Evolutionary conservation across 2,113 vertebrate genomes (phyloP).

Genomic region (Aldabrachelys gigantea): DNA sequence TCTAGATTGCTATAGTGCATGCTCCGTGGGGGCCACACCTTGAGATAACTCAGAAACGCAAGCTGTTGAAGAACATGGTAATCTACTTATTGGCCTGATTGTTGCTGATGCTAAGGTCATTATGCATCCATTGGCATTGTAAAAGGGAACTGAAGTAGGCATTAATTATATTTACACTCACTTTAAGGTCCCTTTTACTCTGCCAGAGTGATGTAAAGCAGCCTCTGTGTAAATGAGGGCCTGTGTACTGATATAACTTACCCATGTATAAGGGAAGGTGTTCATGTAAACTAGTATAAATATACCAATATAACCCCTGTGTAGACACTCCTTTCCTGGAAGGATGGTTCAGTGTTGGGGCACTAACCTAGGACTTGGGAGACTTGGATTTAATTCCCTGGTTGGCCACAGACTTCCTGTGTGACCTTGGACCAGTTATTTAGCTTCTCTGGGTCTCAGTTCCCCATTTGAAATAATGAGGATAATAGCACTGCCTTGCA

Average conservation of each 20-base stretch:
- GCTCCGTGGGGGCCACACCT: background rate
- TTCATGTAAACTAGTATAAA: too few relatives aligned
- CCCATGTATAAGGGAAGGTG: too few relatives aligned
- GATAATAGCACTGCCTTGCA: rapidly evolving
- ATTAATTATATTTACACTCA: rapidly evolving
- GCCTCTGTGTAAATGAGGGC: background rate
- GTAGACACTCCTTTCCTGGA: background rate
- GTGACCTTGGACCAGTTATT: background rate
- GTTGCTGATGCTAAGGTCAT: rapidly evolving
- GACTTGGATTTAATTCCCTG: background rate
- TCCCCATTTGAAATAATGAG: background rate
- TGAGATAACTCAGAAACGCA: background rate
- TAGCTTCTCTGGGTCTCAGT: background rate
- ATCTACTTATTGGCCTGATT: rapidly evolving
- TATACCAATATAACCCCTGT: too few relatives aligned
- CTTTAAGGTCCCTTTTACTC: rapidly evolving
- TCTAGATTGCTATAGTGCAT: background rate
- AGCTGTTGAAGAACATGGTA: background rate
- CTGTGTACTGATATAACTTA: rapidly evolving
- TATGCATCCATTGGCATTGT: rapidly evolving
- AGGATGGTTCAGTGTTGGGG: background rate
- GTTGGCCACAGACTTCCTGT: rapidly evolving
- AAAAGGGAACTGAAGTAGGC: rapidly evolving
- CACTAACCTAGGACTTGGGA: background rate
- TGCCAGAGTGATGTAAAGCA: background rate